Evolutionary conservation across 2,797 vertebrate genomes (phyloP).

Genomic region (Oreortyx pictus): DNA sequence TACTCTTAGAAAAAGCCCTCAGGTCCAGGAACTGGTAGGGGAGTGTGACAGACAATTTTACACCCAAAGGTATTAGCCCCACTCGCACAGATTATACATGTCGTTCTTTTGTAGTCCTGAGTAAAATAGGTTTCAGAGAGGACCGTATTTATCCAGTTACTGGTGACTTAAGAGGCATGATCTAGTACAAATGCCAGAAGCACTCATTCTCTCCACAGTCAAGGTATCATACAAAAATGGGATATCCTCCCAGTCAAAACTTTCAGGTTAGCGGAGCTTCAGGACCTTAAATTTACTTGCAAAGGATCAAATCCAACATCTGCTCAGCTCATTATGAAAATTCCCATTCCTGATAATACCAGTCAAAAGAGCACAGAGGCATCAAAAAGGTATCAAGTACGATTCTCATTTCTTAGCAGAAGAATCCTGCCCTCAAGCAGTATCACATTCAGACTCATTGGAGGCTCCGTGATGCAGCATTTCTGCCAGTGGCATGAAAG

Average conservation of each 20-base stretch:
- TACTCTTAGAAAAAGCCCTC: slow-evolving; percentile 19
- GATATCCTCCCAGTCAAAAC: background rate
- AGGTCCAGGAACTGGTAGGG: slow-evolving; percentile 8
- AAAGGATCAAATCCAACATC: background rate
- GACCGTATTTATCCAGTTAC: background rate
- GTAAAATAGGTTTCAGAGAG: background rate
- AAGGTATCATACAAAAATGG: background rate
- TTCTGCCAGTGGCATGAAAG: background rate
- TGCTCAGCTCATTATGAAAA: background rate
- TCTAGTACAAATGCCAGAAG: background rate
- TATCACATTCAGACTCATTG: background rate
- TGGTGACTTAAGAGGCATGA: background rate
- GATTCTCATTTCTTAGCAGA: background rate
- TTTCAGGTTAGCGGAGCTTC: background rate
- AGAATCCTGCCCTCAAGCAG: background rate
- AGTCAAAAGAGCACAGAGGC: background rate
- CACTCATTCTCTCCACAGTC: background rate
- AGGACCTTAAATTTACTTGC: background rate
- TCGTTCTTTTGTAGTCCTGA: background rate
- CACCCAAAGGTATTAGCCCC: background rate
- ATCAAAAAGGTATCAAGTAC: background rate
- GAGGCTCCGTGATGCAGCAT: background rate
- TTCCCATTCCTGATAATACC: background rate
- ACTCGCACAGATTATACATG: background rate
- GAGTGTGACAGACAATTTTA: background rate